phyloP scores from a whole-genome alignment of 1,140 invertebrate species.

The Venustaconcha ellipsiformis region DNA sequence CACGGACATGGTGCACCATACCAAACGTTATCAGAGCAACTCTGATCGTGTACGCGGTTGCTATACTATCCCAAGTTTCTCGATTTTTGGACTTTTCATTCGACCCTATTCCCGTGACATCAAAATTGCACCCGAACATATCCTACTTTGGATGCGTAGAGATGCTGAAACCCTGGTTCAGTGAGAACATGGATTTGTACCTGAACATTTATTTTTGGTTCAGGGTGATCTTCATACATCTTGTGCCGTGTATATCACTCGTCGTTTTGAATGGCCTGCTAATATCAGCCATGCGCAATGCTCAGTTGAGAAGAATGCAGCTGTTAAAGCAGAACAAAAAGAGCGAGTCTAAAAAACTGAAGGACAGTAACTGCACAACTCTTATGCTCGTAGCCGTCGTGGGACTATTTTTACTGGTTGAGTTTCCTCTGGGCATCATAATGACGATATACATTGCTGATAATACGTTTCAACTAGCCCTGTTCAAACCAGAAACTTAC shows the following conservation, averaged over 20 bases:
- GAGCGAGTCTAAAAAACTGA: slow-evolving; percentile 84
- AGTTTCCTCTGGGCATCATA: slow-evolving; percentile 84
- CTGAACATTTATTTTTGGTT: slow-evolving; percentile 86
- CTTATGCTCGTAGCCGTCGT: slow-evolving; percentile 96
- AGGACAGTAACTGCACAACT: slow-evolving; percentile 91
- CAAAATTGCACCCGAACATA: slow-evolving; percentile 74
- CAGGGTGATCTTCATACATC: slow-evolving; percentile 89
- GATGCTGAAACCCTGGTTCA: slow-evolving; percentile 38
- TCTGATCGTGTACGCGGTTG: slow-evolving; percentile 79
- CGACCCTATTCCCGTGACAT: slow-evolving; percentile 72
- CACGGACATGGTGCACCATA: slow-evolving; percentile 88
- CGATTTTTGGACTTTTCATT: slow-evolving; percentile 80
- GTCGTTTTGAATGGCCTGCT: slow-evolving; percentile 90
- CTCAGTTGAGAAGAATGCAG: slow-evolving; percentile 82
- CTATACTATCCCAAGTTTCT: slow-evolving; percentile 83
- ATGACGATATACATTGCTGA: slow-evolving; percentile 89
- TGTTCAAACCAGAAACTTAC: slow-evolving; percentile 39
- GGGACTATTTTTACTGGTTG: slow-evolving; percentile 89
- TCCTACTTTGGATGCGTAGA: slow-evolving; percentile 48
- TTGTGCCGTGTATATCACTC: slow-evolving; percentile 88
- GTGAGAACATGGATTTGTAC: slow-evolving; percentile 79
- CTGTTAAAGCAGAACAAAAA: slow-evolving; percentile 87
- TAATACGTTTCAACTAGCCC: slow-evolving; percentile 71
- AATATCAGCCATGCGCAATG: slow-evolving; percentile 85
- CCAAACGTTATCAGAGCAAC: slow-evolving; percentile 83